A percentile compares a stretch with the other conserved stretches of the same genome.
Evolutionary conservation across 2,797 vertebrate species (phyloP).

Genomic region (Hirundo rustica): DNA sequence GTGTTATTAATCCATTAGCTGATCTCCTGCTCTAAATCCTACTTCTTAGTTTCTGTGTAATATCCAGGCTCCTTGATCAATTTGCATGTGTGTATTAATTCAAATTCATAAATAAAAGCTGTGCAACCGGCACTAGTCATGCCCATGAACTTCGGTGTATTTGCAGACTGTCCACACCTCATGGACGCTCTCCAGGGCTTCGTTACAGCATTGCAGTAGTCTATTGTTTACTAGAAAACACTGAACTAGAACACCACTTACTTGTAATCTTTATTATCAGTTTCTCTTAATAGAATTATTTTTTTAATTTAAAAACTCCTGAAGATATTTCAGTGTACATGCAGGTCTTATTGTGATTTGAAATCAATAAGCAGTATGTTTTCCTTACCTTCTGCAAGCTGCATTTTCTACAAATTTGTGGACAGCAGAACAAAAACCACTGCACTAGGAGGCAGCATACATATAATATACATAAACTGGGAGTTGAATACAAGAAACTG

Average conservation of each 20-base stretch:
- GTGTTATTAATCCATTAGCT: not conserved
- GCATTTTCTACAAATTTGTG: not conserved
- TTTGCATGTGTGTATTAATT: not conserved
- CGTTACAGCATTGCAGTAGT: not conserved
- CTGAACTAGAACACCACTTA: not conserved
- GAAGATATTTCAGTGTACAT: not conserved
- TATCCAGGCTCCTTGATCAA: not conserved
- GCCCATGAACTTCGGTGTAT: rapidly evolving
- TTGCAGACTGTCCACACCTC: not conserved
- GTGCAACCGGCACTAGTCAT: not conserved
- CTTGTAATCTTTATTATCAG: not conserved
- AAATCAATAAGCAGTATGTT: not conserved
- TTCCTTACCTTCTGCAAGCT: not conserved
- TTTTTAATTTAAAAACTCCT: not conserved
- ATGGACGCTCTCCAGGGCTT: not conserved
- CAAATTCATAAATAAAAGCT: not conserved
- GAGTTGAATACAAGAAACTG: not conserved
- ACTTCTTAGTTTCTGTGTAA: not conserved
- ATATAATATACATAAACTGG: not conserved
- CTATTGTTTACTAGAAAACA: not conserved
- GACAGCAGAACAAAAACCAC: not conserved
- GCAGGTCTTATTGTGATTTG: not conserved
- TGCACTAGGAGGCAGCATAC: not conserved
- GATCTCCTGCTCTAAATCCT: not conserved
- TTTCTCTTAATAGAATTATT: not conserved